These are phyloP conservation scores for Echiichthys vipera DNA, from an alignment of 2,797 vertebrate species.

Conservation along the genomic window DNA sequence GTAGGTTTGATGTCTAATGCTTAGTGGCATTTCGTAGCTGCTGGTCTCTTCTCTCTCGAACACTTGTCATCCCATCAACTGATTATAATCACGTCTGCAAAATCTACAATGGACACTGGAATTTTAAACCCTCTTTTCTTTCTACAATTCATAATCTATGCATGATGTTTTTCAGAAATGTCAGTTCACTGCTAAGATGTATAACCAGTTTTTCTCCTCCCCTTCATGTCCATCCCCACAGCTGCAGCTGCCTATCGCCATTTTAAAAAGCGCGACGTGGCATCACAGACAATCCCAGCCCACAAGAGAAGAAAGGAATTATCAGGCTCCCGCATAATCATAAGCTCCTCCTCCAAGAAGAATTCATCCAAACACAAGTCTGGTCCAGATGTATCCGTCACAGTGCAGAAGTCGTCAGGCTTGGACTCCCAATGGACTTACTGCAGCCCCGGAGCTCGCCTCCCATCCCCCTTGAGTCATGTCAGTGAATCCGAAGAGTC, in stretches of 20 bases:
- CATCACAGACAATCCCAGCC: conserved; percentile 89
- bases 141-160: not conserved
- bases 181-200: conserved; percentile 32
- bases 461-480: conserved; percentile 79
- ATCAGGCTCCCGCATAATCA: conserved; percentile 83
- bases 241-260: conserved; percentile 75
- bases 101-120: not conserved
- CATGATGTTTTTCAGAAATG: not conserved
- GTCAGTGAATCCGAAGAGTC: conserved; percentile 95
- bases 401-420: conserved; percentile 87
- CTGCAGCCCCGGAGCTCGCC: conserved; percentile 83
- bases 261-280: conserved; percentile 88
- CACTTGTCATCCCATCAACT: not conserved
- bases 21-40: conserved; percentile 2
- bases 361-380: conserved; percentile 78
- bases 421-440: conserved; percentile 90
- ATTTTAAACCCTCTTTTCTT: conserved; percentile 2
- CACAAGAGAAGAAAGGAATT: conserved; percentile 85
- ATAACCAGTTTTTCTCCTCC: not conserved
- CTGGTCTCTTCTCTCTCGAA: not conserved
- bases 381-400: conserved; percentile 81
- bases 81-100: not conserved
- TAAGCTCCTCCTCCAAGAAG: conserved; percentile 84
- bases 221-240: conserved; percentile 58
- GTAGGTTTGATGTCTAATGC: conserved; percentile 58